Evolutionary conservation across 2,888 invertebrate genomes (phyloP), one percentile per base, ranked within the genome.

Genomic region (Zhengitettix transpicula): DNA sequence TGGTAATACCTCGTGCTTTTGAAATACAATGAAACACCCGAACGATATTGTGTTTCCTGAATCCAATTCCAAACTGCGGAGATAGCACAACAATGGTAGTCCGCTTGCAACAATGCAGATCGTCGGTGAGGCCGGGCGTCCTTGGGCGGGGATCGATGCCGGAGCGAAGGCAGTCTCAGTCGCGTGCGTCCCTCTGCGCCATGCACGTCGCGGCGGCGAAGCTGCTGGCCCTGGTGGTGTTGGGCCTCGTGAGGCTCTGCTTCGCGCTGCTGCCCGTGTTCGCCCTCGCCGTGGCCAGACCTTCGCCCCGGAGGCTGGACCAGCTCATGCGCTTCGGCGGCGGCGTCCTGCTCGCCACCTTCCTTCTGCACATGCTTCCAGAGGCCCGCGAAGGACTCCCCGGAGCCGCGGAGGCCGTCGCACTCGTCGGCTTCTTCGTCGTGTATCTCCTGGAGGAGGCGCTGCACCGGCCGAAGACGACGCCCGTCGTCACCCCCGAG

Each of bases 311-410:
- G 14, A 47, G 17, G 28, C 52, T 57, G 57, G 81, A 81, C 3
- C 68, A 81, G 63, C 69, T 81, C 58, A 71, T 82, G 56, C 81
- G 81, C 67, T 81, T 82, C 68, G 82, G 82, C n/a, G 82, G 82
- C 28, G 83, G 82, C n/a, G 82, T 83, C 7, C 71, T 83, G 40
- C 72, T 83, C 12, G 81, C 80, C 68, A 83, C 82, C n/a, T 79
- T 81, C 11, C 81, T 83, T 67, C 70, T 82, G 9, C 83, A 83
- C 67, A 71, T 83, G 52, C 78, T 82, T 53, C 83, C 83, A 17
- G 82, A 83, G 71, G 81, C 82, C 17, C 72, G 81, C n/a, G 47
- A 47, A n/a, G n/a, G 47, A 12, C n/a, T 47, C 47, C 47, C 47
- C 8, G 47, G n/a, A n/a, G 47, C 12, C 47, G 47, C 47, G 47